These are phyloP conservation scores for Brachionus rubens DNA, from an alignment of 1,140 invertebrate genomes.

Conservation along the genomic window DNA sequence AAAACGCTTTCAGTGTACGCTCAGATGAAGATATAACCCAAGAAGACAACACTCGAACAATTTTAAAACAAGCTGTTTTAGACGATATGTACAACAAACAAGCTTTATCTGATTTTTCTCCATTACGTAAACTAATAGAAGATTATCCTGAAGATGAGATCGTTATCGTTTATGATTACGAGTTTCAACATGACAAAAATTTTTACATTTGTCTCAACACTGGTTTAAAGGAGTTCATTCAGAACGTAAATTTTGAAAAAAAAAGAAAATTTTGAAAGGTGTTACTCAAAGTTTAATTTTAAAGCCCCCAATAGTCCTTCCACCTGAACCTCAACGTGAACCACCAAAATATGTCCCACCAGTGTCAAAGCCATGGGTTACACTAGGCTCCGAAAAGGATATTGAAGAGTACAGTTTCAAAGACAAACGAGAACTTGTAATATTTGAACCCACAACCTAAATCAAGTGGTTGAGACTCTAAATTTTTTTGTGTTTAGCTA, in stretches of 20 bases:
- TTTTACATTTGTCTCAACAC: conserved; percentile 53
- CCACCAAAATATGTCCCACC: conserved; percentile 58
- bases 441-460: not conserved
- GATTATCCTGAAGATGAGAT: conserved; percentile 59
- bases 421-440: conserved; percentile 53
- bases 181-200: conserved; percentile 59
- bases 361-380: conserved; percentile 57
- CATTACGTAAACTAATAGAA: conserved; percentile 55
- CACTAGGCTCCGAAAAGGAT: conserved; percentile 58
- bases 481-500: not conserved
- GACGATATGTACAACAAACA: conserved; percentile 57
- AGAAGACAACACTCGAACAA: conserved; percentile 51
- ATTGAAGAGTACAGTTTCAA: conserved; percentile 54
- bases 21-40: conserved; percentile 56
- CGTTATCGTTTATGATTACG: conserved; percentile 56
- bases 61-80: not conserved
- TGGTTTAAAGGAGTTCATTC: conserved; percentile 50
- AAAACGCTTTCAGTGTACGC: conserved; percentile 55
- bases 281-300: no score
- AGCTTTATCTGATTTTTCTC: conserved; percentile 57
- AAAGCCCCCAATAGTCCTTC: conserved; percentile 48
- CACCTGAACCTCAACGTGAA: conserved; percentile 51
- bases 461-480: not conserved
- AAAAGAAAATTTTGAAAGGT: no score
- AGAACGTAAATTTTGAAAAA: conserved; percentile 35